Conservation (phyloP, 2,113 vertebrate genomes). For the Ia io region DNA sequence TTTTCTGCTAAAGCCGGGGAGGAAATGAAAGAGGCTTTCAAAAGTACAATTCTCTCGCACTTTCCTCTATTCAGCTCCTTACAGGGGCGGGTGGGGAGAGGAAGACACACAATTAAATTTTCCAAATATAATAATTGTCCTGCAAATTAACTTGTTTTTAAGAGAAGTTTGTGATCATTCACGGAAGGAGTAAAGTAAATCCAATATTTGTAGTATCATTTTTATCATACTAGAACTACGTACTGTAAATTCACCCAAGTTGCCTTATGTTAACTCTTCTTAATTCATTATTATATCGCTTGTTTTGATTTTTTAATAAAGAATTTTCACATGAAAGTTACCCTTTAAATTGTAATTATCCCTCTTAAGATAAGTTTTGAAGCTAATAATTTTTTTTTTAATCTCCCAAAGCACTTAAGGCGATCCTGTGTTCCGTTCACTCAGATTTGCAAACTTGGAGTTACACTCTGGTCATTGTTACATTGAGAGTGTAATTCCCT, state of each 20-base stretch:
- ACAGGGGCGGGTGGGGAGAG: background rate
- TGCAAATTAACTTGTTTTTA: background rate
- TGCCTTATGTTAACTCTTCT: background rate
- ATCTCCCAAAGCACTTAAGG: background rate
- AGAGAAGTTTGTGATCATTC: background rate
- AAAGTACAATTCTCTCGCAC: background rate
- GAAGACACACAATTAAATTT: background rate
- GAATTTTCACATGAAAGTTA: background rate
- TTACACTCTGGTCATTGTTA: background rate
- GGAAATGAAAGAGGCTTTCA: background rate
- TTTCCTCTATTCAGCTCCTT: background rate
- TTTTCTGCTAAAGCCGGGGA: conserved; percentile 33
- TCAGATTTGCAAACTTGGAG: background rate
- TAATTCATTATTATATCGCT: background rate
- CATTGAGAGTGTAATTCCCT: background rate
- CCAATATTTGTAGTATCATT: background rate
- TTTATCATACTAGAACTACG: background rate
- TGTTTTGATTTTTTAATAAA: conserved; percentile 19
- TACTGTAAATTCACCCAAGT: background rate
- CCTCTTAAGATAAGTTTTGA: background rate
- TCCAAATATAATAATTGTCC: background rate
- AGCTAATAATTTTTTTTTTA: background rate
- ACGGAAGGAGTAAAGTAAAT: background rate
- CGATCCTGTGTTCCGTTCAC: background rate
- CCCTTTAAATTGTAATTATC: background rate